Base-by-base conservation (phyloP, 1,140 invertebrate genomes). In the Philotrypesis tridentata region DNA sequence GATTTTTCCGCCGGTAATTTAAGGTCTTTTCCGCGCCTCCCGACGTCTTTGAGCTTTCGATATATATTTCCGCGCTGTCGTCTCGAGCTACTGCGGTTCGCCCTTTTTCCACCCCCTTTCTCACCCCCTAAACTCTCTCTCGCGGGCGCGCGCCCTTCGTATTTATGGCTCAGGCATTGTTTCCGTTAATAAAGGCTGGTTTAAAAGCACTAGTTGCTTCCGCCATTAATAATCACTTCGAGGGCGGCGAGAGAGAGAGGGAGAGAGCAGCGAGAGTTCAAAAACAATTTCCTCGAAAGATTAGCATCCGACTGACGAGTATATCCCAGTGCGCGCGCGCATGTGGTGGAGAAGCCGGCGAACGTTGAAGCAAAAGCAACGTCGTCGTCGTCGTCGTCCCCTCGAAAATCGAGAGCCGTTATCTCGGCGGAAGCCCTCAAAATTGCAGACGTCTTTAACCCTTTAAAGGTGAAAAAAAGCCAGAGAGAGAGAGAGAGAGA, bases 1-100 rank as follows among this genome's bases (percentile, higher is more conserved):
- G 27, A 76, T 76, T 76, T 63, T 63, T n/a, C 29, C n/a, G 31
- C 2, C 9, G 27, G 67, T 33, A 70, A 70, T 70, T 70, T 70
- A 37, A 70, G 31, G 9, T 65, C 27, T 65, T 29, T 29, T n/a
- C 9, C 8, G 33, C n/a, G 33, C 4, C 9, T 37, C 33, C 9
- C 33, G 4, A 7, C 33, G 27, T 72, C 17, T 72, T 72, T 72
- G 33, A 43, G 23, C 63, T 29, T 29, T 65, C 63, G 25, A 65
- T 8, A 14, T 43, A 43, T 55, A 55, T n/a, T 55, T 55, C 48
- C 17, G 48, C 48, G 48, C 48, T n/a, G 48, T 55, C 48, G 21
- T 55, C 48, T 55, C 4, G 33, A 37, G 33, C 33, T n/a, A 14
- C 40, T 43, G 48, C 17, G 48, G 48, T 21, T 55, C 48, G 17